Base-by-base conservation (phyloP, 2,888 invertebrate genomes). In the Drosophila anceps region DNA sequence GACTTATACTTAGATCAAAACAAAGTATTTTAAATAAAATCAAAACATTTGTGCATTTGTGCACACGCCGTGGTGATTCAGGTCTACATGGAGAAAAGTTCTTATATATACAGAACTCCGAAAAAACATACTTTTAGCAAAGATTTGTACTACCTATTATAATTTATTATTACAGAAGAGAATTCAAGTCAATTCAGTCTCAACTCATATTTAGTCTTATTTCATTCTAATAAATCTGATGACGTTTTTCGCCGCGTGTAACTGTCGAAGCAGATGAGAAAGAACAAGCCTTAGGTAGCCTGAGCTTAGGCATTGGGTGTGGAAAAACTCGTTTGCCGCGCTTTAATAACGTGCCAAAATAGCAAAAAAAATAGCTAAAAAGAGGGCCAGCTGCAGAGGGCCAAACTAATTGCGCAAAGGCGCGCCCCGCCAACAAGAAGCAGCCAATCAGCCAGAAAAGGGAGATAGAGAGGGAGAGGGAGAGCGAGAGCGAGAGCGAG, bases 301-400 rank as follows among this genome's bases (percentile, higher is more conserved):
- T 31, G 31, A 46, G 37, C 66, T 54, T 18, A 9, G 57, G 43
- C 50, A 46, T 66, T 74, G 77, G 67, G 69, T 66, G 80, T 61
- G 76, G 67, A 65, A 79, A 84, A 84, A 89, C 9, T 44, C 84
- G 88, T 84, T 82, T 55, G 51, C 46, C 57, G 48, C 27, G 35
- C 66, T 41, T 61, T 69, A 75, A 79, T 79, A 80, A 80, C 79
- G 82, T 69, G 81, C 84, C 79, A 83, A 76, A 88, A 85, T 88
- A 61, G 74, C 69, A 82, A 74, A 88, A 85, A 82, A 74, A 88
- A 85, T 86, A 60, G 77, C 69, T 41, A 31, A 55, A 74, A 73
- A 65, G 55, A 74, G 61, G 55, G 59, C 55, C 70, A 64, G 57
- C 69, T 48, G 61, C 51, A 46, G 41, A 65, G 65, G 78, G 73